A percentile compares a stretch with the other conserved stretches of the same genome.
These are phyloP conservation scores for Antigone vipio DNA, from an alignment of 2,113 vertebrate genomes.

Conservation along the genomic window DNA sequence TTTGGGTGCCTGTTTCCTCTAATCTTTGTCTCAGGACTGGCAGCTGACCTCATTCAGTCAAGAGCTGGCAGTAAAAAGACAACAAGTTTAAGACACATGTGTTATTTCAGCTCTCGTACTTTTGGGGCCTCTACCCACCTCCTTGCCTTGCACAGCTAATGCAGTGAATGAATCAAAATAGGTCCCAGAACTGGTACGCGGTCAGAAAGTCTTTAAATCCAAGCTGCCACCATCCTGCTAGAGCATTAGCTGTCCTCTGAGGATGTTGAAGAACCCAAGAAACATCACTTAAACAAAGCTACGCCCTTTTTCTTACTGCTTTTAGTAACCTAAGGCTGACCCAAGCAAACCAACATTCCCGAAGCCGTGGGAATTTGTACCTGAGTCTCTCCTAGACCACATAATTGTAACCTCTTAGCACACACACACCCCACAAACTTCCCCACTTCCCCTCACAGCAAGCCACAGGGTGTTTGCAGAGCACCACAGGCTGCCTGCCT, in stretches of 20 bases:
- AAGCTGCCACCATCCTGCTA: background rate
- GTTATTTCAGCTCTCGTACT: background rate
- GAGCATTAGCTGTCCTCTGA: background rate
- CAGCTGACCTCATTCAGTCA: constrained; percentile 35
- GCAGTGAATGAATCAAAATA: background rate
- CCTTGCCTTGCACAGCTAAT: background rate
- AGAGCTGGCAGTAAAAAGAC: background rate
- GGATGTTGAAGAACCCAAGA: background rate
- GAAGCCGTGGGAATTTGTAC: background rate
- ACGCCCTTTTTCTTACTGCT: background rate
- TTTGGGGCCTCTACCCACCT: background rate
- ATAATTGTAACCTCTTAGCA: background rate
- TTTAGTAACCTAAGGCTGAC: background rate
- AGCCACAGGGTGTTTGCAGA: background rate
- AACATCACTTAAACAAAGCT: background rate
- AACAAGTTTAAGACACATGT: background rate
- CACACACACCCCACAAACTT: background rate
- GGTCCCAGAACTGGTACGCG: background rate
- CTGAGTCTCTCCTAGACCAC: background rate
- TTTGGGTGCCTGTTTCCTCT: background rate
- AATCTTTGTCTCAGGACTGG: background rate
- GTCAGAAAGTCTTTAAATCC: background rate
- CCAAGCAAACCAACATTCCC: background rate
- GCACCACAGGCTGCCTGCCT: background rate
- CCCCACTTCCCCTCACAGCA: background rate